These are phyloP conservation scores for Chitala chitala DNA, from an alignment of 2,113 vertebrate genomes.

Conservation along the genomic window DNA sequence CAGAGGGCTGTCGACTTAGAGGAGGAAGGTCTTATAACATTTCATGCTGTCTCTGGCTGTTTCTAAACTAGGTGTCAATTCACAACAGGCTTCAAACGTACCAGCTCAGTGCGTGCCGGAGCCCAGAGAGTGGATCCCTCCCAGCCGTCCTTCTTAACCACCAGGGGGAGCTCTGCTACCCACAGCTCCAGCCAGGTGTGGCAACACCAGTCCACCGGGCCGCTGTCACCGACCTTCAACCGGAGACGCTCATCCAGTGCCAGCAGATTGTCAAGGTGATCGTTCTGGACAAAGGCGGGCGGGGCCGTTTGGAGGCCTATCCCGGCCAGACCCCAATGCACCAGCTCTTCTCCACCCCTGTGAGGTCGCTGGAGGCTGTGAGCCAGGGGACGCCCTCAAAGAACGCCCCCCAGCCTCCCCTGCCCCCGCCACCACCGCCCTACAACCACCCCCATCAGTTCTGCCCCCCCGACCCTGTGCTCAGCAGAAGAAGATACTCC, in stretches of 20 bases:
- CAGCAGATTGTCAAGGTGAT: slow-evolving; percentile 99
- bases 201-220: slow-evolving; percentile 68
- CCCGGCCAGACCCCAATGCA: slow-evolving; percentile 87
- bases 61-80: slow-evolving; percentile 99
- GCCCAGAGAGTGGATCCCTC: slow-evolving; percentile 67
- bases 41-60: slow-evolving; percentile 98
- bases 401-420: slow-evolving; percentile 76
- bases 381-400: slow-evolving; percentile 67
- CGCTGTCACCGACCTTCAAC: slow-evolving; percentile 69
- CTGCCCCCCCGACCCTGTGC: slow-evolving; percentile 79
- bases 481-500: slow-evolving; percentile 80
- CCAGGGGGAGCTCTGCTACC: slow-evolving; percentile 28
- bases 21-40: slow-evolving; percentile 92
- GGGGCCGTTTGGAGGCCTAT: slow-evolving; percentile 87
- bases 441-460: slow-evolving; percentile 97
- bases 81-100: slow-evolving; percentile 99
- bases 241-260: slow-evolving; percentile 94
- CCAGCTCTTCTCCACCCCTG: slow-evolving; percentile 81
- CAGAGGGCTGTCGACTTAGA: slow-evolving; percentile 72
- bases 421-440: slow-evolving; percentile 87
- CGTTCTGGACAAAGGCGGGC: slow-evolving; percentile 92
- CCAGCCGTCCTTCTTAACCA: slow-evolving; percentile 69
- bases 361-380: slow-evolving; percentile 52
- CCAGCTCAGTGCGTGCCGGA: slow-evolving; percentile 78
- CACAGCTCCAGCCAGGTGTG: slow-evolving; percentile 60